These are phyloP conservation scores for Heliconius sara DNA, from an alignment of 2,888 invertebrate genomes.

Conservation along the genomic window DNA sequence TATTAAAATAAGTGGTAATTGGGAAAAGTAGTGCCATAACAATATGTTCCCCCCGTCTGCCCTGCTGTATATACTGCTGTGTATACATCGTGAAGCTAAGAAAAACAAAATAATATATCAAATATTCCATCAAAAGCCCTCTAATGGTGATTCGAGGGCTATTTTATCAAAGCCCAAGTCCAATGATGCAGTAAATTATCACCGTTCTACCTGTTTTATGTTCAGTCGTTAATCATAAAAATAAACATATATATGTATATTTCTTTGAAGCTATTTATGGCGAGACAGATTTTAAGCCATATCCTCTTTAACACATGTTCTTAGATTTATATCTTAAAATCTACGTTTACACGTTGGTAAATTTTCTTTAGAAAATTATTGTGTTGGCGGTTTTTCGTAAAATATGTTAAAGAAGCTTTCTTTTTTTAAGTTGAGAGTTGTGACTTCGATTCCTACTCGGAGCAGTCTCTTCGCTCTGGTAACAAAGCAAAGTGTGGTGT, in stretches of 20 bases:
- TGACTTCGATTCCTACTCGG: not conserved
- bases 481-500: not conserved
- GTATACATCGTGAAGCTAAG: not conserved
- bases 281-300: constrained; percentile 12
- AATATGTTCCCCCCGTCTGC: not conserved
- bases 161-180: constrained; percentile 40
- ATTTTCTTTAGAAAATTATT: not conserved
- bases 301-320: constrained; percentile 29
- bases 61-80: not conserved
- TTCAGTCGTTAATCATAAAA: constrained; percentile 40
- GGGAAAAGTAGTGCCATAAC: not conserved
- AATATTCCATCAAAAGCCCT: constrained; percentile 7
- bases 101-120: not conserved
- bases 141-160: constrained; percentile 29
- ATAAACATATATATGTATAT: constrained; percentile 32
- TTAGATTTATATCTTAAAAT: constrained; percentile 5
- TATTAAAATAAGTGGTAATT: not conserved
- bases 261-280: constrained; percentile 43
- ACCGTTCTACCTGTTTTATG: constrained; percentile 40
- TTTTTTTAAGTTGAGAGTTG: not conserved
- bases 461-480: not conserved
- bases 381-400: not conserved
- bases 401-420: too few relatives aligned
- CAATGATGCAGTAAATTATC: constrained; percentile 42
- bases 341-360: not conserved